Percentiles rank a stretch among this genome's conserved stretches.
Conservation (phyloP, 30 jellyfish, hydroid and myxozoan genomes). For the Aurelia sp. region DNA sequence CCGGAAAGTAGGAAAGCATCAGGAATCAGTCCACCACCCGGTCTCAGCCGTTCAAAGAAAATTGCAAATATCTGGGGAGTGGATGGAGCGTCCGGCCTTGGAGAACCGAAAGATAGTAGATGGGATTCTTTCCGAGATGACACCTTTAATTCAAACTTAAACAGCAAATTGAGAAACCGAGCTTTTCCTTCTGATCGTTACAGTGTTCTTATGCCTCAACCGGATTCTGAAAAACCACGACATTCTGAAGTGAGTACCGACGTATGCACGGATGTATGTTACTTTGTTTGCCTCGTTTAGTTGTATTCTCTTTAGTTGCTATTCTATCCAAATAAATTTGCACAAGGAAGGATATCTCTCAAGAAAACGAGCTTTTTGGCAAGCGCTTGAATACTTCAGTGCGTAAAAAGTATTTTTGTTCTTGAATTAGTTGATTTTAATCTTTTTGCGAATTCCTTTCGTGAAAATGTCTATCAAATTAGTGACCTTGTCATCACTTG, state of each 20-base stretch:
- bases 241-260: slow-evolving; percentile 49
- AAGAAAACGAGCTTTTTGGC: too few species aligned
- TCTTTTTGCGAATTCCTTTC: too few species aligned
- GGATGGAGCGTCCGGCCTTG: slow-evolving; percentile 40
- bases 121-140: slow-evolving; percentile 86
- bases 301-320: background rate
- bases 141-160: slow-evolving; percentile 51
- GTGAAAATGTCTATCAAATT: too few species aligned
- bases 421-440: too few species aligned
- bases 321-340: background rate
- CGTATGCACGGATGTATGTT: background rate
- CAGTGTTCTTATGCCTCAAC: slow-evolving; percentile 65
- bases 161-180: slow-evolving; percentile 66
- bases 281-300: background rate
- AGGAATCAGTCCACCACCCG: slow-evolving; percentile 84
- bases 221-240: slow-evolving; percentile 51
- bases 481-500: too few species aligned
- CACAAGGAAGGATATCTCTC: too few species aligned
- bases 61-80: slow-evolving; percentile 81
- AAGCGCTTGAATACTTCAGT: too few species aligned
- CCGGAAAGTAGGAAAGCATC: slow-evolving; percentile 62
- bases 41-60: slow-evolving; percentile 68
- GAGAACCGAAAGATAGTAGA: slow-evolving; percentile 46
- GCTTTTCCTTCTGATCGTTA: slow-evolving; percentile 46
- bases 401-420: too few species aligned